A percentile compares a stretch with the other conserved stretches of the same genome.
Conservation (phyloP, 23 tunicate species). For the Trididemnum nubilum region DNA sequence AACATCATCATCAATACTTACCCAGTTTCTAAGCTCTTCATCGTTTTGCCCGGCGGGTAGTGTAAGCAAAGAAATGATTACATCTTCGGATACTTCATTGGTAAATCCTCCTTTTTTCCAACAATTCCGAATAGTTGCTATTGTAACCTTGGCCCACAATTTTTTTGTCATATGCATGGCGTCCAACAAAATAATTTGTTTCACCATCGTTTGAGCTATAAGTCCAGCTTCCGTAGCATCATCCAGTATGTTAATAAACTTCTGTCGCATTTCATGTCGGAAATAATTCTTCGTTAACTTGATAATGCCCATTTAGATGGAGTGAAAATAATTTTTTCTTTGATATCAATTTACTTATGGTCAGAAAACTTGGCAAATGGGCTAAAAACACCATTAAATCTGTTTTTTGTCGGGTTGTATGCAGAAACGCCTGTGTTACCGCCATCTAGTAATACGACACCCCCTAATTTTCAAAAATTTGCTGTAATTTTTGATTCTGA, state of each 20-base stretch:
- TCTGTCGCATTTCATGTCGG: slow-evolving; percentile 28
- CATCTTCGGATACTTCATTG: slow-evolving; percentile 9
- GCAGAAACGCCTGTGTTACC: too few relatives aligned
- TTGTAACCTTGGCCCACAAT: slow-evolving; percentile 36
- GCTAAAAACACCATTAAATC: too few relatives aligned
- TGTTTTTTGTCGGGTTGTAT: too few relatives aligned
- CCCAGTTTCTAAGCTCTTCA: slow-evolving; percentile 34
- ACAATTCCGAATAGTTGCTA: slow-evolving; percentile 24
- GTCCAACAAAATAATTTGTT: slow-evolving; percentile 33
- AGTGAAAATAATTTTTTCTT: too few relatives aligned
- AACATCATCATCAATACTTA: too few relatives aligned
- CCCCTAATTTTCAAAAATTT: too few relatives aligned
- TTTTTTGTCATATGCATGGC: slow-evolving; percentile 37
- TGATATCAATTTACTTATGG: too few relatives aligned
- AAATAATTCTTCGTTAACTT: slow-evolving; percentile 36
- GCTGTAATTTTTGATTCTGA: too few relatives aligned
- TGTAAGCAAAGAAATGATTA: slow-evolving; percentile 32
- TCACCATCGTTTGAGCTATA: slow-evolving; percentile 37
- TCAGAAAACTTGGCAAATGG: too few relatives aligned
- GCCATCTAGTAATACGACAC: too few relatives aligned
- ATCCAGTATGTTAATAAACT: slow-evolving; percentile 31
- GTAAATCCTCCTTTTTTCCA: slow-evolving; percentile 42
- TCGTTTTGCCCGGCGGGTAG: slow-evolving; percentile 39
- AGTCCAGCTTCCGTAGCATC: slow-evolving; percentile 36
- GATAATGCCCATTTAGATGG: slow-evolving; percentile 26